phyloP scores from a whole-genome alignment of 2,888 invertebrate species.

The Erannis defoliaria region DNA sequence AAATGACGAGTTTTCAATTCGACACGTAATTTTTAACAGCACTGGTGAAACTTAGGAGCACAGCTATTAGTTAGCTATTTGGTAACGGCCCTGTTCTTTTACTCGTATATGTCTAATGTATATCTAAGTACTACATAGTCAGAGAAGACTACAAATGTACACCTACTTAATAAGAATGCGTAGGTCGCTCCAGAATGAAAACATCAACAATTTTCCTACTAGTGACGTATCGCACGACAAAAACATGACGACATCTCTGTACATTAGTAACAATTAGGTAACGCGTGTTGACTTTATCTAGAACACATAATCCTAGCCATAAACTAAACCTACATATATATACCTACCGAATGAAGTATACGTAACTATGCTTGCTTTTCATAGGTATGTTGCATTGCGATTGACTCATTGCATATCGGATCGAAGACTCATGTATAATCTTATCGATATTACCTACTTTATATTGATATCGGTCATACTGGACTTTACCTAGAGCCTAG shows the following conservation, averaged over 20 bases:
- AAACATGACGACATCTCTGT: conserved; percentile 37
- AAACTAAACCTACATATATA: conserved; percentile 29
- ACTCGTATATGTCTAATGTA: background rate
- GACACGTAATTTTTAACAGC: too few species aligned
- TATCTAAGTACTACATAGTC: background rate
- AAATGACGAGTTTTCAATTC: too few species aligned
- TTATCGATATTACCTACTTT: background rate
- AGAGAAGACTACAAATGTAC: too few species aligned
- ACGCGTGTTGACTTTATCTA: conserved; percentile 36
- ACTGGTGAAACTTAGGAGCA: too few species aligned
- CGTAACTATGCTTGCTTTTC: background rate
- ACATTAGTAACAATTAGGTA: conserved; percentile 43
- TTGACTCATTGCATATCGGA: background rate
- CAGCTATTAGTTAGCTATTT: too few species aligned
- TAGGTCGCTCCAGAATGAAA: conserved; percentile 1
- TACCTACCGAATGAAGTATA: background rate
- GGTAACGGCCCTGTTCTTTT: too few species aligned
- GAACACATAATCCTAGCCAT: conserved; percentile 35
- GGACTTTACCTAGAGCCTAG: background rate
- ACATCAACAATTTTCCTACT: conserved; percentile 17
- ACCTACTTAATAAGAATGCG: background rate
- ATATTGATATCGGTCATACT: background rate
- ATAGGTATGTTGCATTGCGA: background rate
- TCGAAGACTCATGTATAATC: background rate
- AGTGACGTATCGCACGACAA: conserved; percentile 29